A percentile compares a stretch with the other conserved stretches of the same genome.
phyloP scores from a whole-genome alignment of 2,113 vertebrate species.

The Eudyptes chrysolophus region DNA sequence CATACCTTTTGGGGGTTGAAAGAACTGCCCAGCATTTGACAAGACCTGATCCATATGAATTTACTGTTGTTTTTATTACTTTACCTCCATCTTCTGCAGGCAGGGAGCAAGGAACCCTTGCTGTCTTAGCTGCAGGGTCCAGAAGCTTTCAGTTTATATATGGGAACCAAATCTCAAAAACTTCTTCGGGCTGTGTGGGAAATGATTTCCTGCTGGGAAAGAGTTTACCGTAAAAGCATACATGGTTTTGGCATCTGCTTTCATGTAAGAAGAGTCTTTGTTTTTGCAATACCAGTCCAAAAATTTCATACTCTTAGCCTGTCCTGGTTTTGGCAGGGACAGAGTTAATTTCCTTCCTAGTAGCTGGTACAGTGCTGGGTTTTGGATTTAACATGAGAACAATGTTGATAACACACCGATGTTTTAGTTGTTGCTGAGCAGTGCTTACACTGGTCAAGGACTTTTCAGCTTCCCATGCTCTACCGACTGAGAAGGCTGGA shows the following conservation, averaged over 20 bases:
- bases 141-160: background rate
- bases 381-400: too few species aligned
- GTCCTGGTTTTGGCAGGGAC: too few species aligned
- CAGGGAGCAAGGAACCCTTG: background rate
- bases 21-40: background rate
- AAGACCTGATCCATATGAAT: background rate
- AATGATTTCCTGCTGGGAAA: background rate
- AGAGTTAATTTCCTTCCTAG: too few species aligned
- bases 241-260: background rate
- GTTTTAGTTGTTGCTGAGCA: too few species aligned
- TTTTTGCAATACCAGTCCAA: background rate
- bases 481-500: too few species aligned
- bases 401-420: too few species aligned
- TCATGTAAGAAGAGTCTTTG: background rate
- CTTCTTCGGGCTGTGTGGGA: background rate
- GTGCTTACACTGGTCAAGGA: too few species aligned
- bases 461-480: too few species aligned
- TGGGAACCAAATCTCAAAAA: background rate
- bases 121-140: background rate
- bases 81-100: background rate
- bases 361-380: too few species aligned
- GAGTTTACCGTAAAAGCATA: background rate
- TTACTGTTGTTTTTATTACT: background rate
- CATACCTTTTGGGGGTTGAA: background rate
- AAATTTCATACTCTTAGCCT: background rate